Evolutionary conservation across 2,113 vertebrate genomes (phyloP).

Genomic region (Laticauda laticaudata): DNA sequence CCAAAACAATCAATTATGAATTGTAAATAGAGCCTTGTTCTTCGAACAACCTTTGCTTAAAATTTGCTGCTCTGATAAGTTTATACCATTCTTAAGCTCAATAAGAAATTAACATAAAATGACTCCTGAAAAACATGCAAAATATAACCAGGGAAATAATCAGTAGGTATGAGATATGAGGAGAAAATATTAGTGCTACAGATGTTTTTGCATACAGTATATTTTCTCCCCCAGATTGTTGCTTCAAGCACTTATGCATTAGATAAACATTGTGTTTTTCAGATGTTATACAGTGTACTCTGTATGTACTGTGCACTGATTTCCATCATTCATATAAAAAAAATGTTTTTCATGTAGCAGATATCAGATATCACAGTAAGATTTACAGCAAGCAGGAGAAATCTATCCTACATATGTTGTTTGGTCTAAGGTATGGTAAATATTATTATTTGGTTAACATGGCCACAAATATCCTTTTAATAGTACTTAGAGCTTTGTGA

Average conservation of each 20-base stretch:
- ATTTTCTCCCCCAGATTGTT: not conserved
- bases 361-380: not conserved
- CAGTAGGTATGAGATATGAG: not conserved
- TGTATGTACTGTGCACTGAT: not conserved
- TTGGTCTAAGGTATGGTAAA: not conserved
- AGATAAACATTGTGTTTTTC: not conserved
- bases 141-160: slow-evolving; percentile 25
- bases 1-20: slow-evolving; percentile 62
- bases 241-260: not conserved
- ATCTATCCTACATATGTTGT: not conserved
- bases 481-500: not conserved
- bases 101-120: slow-evolving; percentile 48
- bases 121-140: slow-evolving; percentile 18
- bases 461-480: not conserved
- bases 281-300: not conserved
- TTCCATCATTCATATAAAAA: not conserved
- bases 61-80: slow-evolving; percentile 26
- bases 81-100: slow-evolving; percentile 35
- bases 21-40: slow-evolving; percentile 48
- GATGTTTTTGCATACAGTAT: not conserved
- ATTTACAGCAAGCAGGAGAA: not conserved
- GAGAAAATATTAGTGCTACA: not conserved
- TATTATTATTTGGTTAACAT: not conserved
- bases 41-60: slow-evolving; percentile 48
- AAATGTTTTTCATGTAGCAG: not conserved